Percentiles rank a stretch among this genome's conserved stretches.
Evolutionary conservation across 2,113 vertebrate species (phyloP).

Genomic region (Xyrauchen texanus): DNA sequence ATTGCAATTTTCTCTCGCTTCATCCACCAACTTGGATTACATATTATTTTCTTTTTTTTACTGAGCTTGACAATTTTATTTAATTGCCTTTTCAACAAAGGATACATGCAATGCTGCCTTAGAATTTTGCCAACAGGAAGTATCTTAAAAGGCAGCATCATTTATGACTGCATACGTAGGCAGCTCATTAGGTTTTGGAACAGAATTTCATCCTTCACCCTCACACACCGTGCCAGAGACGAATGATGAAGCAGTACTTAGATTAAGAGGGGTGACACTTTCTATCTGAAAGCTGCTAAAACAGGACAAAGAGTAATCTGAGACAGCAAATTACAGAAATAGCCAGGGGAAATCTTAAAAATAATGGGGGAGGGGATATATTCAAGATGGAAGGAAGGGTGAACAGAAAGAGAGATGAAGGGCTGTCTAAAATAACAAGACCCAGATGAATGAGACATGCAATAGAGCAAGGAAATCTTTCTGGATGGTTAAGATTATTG

Average conservation of each 20-base stretch:
- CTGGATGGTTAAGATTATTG: not conserved
- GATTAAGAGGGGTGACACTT: constrained; percentile 42
- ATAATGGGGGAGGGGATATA: not conserved
- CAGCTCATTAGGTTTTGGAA: too few species aligned
- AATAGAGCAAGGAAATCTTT: not conserved
- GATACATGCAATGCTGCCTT: too few species aligned
- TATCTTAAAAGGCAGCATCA: too few species aligned
- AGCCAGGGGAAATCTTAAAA: not conserved
- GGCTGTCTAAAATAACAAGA: not conserved
- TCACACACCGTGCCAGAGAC: not conserved
- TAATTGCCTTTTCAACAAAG: too few species aligned
- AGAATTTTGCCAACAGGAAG: too few species aligned
- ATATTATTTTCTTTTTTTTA: too few species aligned
- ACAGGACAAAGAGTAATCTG: constrained; percentile 29
- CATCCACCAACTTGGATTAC: too few species aligned
- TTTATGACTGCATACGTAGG: too few species aligned
- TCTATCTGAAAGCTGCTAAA: constrained; percentile 29
- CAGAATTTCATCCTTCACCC: not conserved
- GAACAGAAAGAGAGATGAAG: constrained; percentile 9
- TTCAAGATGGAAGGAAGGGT: constrained; percentile 23
- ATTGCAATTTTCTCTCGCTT: too few species aligned
- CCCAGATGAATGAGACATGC: not conserved
- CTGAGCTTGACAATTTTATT: too few species aligned
- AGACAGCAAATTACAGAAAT: constrained; percentile 16
- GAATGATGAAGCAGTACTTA: constrained; percentile 7